phyloP scores from a whole-genome alignment of 2,113 vertebrate genomes.

The Hemiprocne comata region DNA sequence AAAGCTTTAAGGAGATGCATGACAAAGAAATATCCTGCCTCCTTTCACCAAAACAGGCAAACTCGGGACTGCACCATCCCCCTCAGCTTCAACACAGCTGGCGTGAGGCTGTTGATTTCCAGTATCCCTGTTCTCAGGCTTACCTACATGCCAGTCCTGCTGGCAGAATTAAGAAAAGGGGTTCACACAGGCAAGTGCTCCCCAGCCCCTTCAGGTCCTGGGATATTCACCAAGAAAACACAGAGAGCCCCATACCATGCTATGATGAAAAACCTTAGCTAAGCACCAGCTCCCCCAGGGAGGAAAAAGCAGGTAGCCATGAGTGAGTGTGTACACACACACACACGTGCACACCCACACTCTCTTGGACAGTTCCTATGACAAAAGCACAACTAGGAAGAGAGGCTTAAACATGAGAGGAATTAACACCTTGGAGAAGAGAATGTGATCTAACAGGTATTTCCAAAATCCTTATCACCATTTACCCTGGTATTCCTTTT shows the following conservation, averaged over 20 bases:
- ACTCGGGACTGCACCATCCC: not conserved
- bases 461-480: slow-evolving; percentile 20
- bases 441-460: slow-evolving; percentile 43
- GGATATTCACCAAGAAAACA: not conserved
- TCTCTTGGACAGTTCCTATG: not conserved
- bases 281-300: not conserved
- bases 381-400: not conserved
- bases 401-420: not conserved
- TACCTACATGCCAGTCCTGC: not conserved
- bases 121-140: not conserved
- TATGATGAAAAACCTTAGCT: not conserved
- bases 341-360: rapidly evolving
- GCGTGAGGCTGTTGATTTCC: rapidly evolving
- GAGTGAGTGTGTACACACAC: rapidly evolving
- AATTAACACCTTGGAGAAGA: not conserved
- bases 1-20: not conserved
- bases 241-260: too few species aligned
- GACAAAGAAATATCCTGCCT: not conserved
- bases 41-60: not conserved
- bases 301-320: not conserved
- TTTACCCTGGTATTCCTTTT: not conserved
- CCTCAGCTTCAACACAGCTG: rapidly evolving
- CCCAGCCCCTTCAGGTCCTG: not conserved
- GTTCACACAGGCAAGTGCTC: not conserved
- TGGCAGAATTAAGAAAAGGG: not conserved